phyloP scores from a whole-genome alignment of 1,140 invertebrate species.

The Scaptomyza pallida region DNA sequence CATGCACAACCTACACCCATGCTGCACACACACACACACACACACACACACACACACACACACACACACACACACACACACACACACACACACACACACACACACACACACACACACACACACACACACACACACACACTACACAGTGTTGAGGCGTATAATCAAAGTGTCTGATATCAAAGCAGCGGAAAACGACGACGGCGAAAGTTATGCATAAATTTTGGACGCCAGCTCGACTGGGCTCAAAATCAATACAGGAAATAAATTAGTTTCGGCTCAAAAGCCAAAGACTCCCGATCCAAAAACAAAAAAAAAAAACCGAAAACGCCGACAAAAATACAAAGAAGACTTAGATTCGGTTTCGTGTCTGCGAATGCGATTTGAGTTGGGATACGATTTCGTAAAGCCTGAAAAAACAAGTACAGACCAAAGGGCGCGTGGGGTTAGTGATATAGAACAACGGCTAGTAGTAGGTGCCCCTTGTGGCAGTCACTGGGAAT shows the following conservation, averaged over 20 bases:
- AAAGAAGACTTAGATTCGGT: constrained; percentile 2
- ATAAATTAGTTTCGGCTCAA: constrained; percentile 77
- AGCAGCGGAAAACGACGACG: constrained; percentile 27
- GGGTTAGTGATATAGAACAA: neutral
- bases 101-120: constrained; percentile 46
- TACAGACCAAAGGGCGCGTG: constrained; percentile 11
- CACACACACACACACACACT: constrained; percentile 9
- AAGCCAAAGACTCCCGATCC: constrained; percentile 6
- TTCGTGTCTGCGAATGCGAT: constrained; percentile 11
- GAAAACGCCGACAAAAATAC: constrained; percentile 2
- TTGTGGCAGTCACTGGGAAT: constrained; percentile 8
- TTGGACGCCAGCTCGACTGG: constrained; percentile 57
- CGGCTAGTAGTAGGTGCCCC: neutral
- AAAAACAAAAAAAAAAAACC: constrained; percentile 37
- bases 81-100: constrained; percentile 9
- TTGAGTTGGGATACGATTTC: constrained; percentile 16
- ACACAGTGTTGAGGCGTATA: constrained; percentile 59
- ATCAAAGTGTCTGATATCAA: constrained; percentile 76
- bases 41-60: constrained; percentile 2
- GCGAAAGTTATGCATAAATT: constrained; percentile 78
- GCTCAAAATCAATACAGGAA: constrained; percentile 75
- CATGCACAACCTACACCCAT: constrained; percentile 43
- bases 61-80: constrained; percentile 46
- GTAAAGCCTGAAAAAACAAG: constrained; percentile 7
- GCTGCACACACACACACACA: constrained; percentile 9